Evolutionary conservation across 2,113 vertebrate species (phyloP).

Genomic region (Bubo scandiacus): DNA sequence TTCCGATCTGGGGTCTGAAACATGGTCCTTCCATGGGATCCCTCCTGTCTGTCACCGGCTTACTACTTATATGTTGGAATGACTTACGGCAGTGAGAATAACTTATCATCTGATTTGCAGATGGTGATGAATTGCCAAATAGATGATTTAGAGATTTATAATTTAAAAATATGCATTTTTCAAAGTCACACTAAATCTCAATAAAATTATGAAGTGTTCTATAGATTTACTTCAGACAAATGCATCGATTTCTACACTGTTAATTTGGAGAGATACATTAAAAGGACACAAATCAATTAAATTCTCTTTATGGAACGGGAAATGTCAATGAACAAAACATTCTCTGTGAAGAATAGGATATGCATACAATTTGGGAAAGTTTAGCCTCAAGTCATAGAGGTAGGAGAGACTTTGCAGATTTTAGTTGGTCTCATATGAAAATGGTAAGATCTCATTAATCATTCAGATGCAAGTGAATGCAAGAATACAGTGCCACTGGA

Average conservation of each 20-base stretch:
- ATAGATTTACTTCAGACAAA: background rate
- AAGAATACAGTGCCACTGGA: background rate
- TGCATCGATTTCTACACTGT: background rate
- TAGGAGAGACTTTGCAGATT: background rate
- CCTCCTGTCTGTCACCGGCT: background rate
- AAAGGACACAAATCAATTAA: constrained; percentile 16
- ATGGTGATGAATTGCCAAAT: background rate
- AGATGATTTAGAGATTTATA: background rate
- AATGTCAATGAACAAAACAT: background rate
- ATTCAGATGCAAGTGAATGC: background rate
- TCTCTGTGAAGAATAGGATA: background rate
- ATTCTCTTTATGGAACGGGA: background rate
- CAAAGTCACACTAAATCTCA: background rate
- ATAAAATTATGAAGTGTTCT: background rate
- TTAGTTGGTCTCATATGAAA: background rate
- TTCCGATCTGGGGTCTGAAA: background rate
- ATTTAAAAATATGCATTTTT: background rate
- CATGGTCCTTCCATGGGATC: background rate
- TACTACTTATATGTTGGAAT: background rate
- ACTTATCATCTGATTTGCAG: background rate
- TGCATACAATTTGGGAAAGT: background rate
- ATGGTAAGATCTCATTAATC: background rate
- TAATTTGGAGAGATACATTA: background rate
- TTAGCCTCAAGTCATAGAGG: background rate
- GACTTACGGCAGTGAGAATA: background rate